phyloP scores from a whole-genome alignment of 2,797 vertebrate species.

The Pipistrellus nathusii region DNA sequence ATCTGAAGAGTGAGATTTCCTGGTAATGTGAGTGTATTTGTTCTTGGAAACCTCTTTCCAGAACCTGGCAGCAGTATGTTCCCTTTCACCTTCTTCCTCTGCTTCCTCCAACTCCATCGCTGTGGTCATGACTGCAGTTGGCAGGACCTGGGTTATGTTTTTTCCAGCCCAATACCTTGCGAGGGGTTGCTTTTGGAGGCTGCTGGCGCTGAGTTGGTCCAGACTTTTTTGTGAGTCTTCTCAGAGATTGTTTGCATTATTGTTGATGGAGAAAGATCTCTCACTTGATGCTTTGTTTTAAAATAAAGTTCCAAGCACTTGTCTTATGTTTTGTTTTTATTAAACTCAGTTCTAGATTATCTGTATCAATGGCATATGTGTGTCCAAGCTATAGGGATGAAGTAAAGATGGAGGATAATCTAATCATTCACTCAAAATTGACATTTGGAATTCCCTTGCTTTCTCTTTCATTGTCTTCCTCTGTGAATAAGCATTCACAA shows the following conservation, averaged over 20 bases:
- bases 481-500: constrained; percentile 13
- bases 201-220: constrained; percentile 69
- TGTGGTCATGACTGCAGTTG: constrained; percentile 66
- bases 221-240: constrained; percentile 35
- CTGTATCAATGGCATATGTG: not conserved
- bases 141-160: constrained; percentile 71
- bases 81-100: constrained; percentile 78
- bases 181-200: constrained; percentile 70
- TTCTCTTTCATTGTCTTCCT: not conserved
- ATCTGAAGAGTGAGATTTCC: constrained; percentile 59
- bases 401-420: constrained; percentile 11
- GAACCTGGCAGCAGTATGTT: constrained; percentile 64
- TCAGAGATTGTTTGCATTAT: not conserved
- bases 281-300: not conserved
- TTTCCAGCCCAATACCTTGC: constrained; percentile 73
- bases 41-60: constrained; percentile 66
- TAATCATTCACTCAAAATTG: not conserved
- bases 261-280: not conserved
- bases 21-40: constrained; percentile 62
- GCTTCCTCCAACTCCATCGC: constrained; percentile 57
- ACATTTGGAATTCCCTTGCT: not conserved
- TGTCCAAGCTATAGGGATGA: not conserved
- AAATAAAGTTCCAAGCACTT: not conserved
- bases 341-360: not conserved
- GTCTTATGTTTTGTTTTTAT: not conserved